Evolutionary conservation across 2,888 invertebrate species (phyloP).

Genomic region (Drepana falcataria): DNA sequence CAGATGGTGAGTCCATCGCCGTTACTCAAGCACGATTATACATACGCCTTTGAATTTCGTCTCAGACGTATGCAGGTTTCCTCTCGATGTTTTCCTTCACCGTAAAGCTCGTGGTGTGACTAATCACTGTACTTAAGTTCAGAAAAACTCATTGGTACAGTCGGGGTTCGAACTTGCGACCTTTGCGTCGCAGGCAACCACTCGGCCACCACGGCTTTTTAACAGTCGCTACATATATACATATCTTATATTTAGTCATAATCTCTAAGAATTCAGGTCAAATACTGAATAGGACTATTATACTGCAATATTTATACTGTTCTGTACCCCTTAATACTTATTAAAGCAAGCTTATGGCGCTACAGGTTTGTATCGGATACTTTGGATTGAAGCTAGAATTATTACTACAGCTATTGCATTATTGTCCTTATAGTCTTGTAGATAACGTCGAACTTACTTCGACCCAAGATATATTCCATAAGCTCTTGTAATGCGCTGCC

Average conservation of each 20-base stretch:
- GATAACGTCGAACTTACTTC: not conserved
- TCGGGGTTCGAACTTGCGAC: too few species aligned
- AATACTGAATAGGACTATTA: not conserved
- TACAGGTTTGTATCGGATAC: slow-evolving; percentile 1
- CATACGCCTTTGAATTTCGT: too few species aligned
- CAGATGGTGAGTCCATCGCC: too few species aligned
- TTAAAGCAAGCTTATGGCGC: not conserved
- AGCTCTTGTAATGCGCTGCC: not conserved
- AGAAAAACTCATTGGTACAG: too few species aligned
- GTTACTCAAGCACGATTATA: too few species aligned
- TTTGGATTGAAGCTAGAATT: not conserved
- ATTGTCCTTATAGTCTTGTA: not conserved
- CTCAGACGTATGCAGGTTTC: too few species aligned
- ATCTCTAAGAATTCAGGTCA: not conserved
- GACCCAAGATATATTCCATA: not conserved
- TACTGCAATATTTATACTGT: not conserved
- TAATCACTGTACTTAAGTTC: too few species aligned
- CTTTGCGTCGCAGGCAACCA: too few species aligned
- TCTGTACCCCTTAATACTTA: not conserved
- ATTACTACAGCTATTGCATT: not conserved
- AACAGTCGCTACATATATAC: too few species aligned
- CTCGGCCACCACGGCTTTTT: too few species aligned
- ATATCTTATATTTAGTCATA: not conserved
- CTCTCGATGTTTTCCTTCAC: too few species aligned
- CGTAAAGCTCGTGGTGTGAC: too few species aligned